These are phyloP conservation scores for Sebastes flavidus DNA, from an alignment of 2,797 vertebrate species.

Conservation along the genomic window DNA sequence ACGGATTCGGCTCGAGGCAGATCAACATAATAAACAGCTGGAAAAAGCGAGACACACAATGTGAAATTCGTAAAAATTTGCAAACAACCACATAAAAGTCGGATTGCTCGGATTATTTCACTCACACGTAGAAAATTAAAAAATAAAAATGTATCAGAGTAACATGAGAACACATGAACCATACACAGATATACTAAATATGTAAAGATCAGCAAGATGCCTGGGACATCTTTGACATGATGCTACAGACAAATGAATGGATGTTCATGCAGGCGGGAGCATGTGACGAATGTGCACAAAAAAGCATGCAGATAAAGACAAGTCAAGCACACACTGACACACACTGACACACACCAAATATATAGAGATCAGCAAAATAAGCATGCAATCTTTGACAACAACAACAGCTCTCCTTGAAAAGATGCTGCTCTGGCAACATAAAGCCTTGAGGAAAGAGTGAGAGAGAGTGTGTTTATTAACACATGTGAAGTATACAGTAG, in stretches of 20 bases:
- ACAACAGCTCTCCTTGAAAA: conserved; percentile 1
- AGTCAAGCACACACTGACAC: background rate
- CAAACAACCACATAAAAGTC: background rate
- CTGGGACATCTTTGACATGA: background rate
- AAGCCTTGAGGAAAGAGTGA: background rate
- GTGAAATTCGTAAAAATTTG: conserved; percentile 1
- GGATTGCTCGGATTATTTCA: background rate
- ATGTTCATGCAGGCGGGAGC: background rate
- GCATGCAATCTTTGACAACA: background rate
- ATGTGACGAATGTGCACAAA: background rate
- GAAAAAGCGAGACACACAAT: background rate
- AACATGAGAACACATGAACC: background rate
- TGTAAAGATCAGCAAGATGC: background rate
- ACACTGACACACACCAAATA: background rate
- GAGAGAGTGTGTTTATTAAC: background rate
- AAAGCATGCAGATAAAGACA: background rate
- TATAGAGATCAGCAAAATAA: conserved; percentile 7
- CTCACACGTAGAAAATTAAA: background rate
- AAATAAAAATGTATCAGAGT: background rate
- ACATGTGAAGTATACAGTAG: background rate
- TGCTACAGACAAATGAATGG: background rate
- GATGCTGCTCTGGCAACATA: conserved; percentile 11
- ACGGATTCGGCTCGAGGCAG: conserved; percentile 23
- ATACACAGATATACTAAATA: background rate
- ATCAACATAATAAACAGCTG: conserved; percentile 16